Percentiles rank a stretch among this genome's conserved stretches.
Conservation (phyloP, 2,113 vertebrate species). For the Phrynocephalus versicolor region DNA sequence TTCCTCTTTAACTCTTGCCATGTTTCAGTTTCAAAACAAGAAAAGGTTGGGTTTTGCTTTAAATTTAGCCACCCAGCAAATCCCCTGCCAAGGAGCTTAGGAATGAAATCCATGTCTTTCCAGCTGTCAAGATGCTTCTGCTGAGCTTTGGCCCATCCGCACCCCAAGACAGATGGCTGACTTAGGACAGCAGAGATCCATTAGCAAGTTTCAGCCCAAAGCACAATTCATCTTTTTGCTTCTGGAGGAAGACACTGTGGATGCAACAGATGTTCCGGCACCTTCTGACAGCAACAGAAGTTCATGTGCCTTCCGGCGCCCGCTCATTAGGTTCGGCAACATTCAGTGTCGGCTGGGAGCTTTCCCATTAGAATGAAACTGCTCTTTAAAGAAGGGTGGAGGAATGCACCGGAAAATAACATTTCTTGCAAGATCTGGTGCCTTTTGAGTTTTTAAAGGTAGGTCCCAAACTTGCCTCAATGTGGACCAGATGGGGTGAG, state of each 20-base stretch:
- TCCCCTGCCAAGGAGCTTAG: conserved; percentile 48
- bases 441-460: background rate
- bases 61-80: conserved; percentile 35
- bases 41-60: background rate
- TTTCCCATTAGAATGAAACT: background rate
- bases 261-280: conserved; percentile 67
- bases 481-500: background rate
- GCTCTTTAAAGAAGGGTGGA: background rate
- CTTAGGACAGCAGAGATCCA: conserved; percentile 47
- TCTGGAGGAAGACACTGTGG: conserved; percentile 48
- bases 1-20: background rate
- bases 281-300: conserved; percentile 59
- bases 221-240: conserved; percentile 57
- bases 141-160: conserved; percentile 44
- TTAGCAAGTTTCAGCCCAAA: conserved; percentile 47
- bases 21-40: background rate
- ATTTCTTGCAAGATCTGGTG: background rate
- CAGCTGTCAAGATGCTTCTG: conserved; percentile 49
- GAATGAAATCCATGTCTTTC: conserved; percentile 26
- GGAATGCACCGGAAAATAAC: background rate
- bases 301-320: conserved; percentile 38
- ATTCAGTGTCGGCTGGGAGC: conserved; percentile 36
- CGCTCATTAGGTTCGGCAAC: conserved; percentile 34
- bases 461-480: background rate
- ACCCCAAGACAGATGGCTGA: conserved; percentile 55